Conservation (phyloP, 2,888 invertebrate species). For the Chalcis sispes region DNA sequence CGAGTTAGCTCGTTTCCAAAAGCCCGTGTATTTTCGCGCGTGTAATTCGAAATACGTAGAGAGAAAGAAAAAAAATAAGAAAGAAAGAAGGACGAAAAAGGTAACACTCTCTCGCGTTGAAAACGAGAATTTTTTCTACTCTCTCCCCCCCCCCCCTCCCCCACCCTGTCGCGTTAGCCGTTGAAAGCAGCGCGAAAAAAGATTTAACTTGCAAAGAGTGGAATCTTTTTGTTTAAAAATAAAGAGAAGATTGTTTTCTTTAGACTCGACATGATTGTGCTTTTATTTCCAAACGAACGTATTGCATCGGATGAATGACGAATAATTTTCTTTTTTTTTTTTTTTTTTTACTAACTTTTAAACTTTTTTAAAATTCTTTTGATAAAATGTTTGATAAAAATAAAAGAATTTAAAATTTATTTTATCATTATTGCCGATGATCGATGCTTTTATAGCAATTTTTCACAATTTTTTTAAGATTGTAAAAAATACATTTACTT, state of each 20-base stretch:
- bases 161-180: neutral
- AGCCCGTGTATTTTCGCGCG: neutral
- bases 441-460: too few species aligned
- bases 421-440: neutral
- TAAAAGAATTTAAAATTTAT: too few species aligned
- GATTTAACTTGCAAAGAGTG: slow-evolving; percentile 26
- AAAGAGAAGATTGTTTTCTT: slow-evolving; percentile 17
- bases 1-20: neutral
- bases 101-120: neutral
- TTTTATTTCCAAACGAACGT: too few species aligned
- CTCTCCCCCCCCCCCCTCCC: too few species aligned
- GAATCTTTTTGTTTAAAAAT: neutral
- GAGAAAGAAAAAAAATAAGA: neutral
- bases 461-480: neutral
- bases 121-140: slow-evolving; percentile 15
- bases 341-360: slow-evolving; percentile 4
- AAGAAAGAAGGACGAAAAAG: neutral
- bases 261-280: neutral
- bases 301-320: too few species aligned
- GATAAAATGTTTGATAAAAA: too few species aligned
- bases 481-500: slow-evolving; percentile 27
- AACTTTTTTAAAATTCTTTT: slow-evolving; percentile 5
- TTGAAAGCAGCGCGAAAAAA: slow-evolving; percentile 1
- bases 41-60: neutral
- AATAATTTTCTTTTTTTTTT: neutral